These are phyloP conservation scores for Pyrgus malvae DNA, from an alignment of 2,888 invertebrate genomes.

Conservation along the genomic window DNA sequence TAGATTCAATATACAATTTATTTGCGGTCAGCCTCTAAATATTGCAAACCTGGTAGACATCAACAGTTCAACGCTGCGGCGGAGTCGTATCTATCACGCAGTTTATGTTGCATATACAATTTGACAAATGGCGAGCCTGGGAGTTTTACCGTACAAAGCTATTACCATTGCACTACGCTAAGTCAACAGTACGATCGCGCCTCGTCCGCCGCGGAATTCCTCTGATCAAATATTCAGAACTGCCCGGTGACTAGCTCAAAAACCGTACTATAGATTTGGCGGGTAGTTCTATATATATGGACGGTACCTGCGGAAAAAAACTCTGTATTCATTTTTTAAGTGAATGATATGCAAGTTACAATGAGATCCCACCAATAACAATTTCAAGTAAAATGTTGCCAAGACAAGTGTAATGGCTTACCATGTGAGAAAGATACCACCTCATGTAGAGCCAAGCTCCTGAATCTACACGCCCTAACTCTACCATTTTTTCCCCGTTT, in stretches of 20 bases:
- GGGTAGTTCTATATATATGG: background rate
- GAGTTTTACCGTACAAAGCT: conserved; percentile 27
- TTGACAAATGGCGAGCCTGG: conserved; percentile 18
- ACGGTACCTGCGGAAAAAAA: background rate
- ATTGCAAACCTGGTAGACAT: background rate
- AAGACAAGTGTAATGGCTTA: too few species aligned
- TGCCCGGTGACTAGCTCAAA: conserved; percentile 30
- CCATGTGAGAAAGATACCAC: too few species aligned
- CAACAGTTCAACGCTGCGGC: background rate
- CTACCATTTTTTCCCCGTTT: too few species aligned
- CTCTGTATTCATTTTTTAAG: too few species aligned
- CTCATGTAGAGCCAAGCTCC: too few species aligned
- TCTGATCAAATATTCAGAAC: conserved; percentile 60
- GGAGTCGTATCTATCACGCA: conserved; percentile 8
- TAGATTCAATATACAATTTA: too few species aligned
- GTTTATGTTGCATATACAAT: conserved; percentile 25
- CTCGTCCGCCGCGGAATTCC: conserved; percentile 48
- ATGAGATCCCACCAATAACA: too few species aligned
- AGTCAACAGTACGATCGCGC: conserved; percentile 40
- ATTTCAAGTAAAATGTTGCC: too few species aligned
- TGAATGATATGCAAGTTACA: too few species aligned
- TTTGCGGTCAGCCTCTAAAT: too few species aligned
- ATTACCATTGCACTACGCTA: conserved; percentile 34
- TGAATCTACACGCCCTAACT: too few species aligned
- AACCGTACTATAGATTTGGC: conserved; percentile 5